Evolutionary conservation across 2,113 vertebrate species (phyloP).

Genomic region (Micronisus gabar): DNA sequence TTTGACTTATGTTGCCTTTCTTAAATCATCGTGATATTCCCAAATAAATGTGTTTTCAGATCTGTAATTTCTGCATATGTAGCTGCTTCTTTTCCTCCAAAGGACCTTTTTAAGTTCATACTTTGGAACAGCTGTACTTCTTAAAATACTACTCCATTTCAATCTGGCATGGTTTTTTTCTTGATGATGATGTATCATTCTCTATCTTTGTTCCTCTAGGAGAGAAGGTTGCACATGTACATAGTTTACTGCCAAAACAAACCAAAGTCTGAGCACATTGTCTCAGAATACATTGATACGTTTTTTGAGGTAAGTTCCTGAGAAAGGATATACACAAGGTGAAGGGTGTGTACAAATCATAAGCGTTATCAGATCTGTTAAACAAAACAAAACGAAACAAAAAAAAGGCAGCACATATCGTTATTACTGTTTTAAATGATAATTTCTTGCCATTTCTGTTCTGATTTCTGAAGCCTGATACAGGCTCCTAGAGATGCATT

Average conservation of each 20-base stretch:
- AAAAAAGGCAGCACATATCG: not conserved
- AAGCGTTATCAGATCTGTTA: not conserved
- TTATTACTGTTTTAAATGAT: not conserved
- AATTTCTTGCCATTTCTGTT: not conserved
- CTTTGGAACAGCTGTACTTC: not conserved
- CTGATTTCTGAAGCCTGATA: not conserved
- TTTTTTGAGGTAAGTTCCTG: slow-evolving; percentile 91
- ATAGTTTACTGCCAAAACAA: slow-evolving; percentile 99
- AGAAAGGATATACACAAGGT: not conserved
- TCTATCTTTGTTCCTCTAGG: slow-evolving; percentile 73
- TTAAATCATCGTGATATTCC: not conserved
- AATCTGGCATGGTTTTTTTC: not conserved
- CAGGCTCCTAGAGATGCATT: not conserved
- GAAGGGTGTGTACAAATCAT: not conserved
- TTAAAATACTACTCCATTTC: not conserved
- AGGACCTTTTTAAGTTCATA: not conserved
- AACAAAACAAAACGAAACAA: not conserved
- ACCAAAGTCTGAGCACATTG: slow-evolving; percentile 97
- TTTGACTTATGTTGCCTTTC: not conserved
- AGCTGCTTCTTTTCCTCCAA: not conserved
- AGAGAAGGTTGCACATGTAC: slow-evolving; percentile 97
- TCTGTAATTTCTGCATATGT: not conserved
- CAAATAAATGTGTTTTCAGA: not conserved
- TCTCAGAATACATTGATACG: slow-evolving; percentile 95
- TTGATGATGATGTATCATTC: not conserved